A percentile compares a stretch with the other conserved stretches of the same genome.
Conservation (phyloP, 2,113 vertebrate genomes). For the Phylloscopus whistleri region DNA sequence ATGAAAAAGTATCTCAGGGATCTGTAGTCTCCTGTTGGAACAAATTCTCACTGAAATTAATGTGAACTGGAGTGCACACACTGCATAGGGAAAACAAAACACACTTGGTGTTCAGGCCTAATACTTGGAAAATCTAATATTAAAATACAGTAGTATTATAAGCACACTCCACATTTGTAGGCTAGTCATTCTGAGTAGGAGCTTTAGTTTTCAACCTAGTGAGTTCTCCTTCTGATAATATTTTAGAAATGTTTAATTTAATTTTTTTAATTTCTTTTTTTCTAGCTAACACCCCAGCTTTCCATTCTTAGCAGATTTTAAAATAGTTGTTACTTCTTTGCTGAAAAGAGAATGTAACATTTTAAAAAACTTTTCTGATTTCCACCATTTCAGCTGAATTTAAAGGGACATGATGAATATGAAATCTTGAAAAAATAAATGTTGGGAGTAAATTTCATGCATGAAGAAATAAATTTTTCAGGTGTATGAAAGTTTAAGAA, state of each 20-base stretch:
- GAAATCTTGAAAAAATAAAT: not conserved
- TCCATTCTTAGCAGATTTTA: not conserved
- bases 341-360: not conserved
- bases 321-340: not conserved
- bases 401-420: not conserved
- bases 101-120: not conserved
- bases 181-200: not conserved
- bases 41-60: constrained; percentile 32
- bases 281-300: not conserved
- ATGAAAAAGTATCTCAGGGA: constrained; percentile 14
- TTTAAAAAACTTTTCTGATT: not conserved
- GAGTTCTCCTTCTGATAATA: not conserved
- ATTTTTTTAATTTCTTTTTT: not conserved
- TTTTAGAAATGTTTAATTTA: not conserved
- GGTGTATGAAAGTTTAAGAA: not conserved
- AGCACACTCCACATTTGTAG: not conserved
- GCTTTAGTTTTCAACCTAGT: not conserved
- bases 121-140: not conserved
- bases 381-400: not conserved
- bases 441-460: not conserved
- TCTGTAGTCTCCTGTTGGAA: constrained; percentile 13
- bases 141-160: constrained; percentile 15
- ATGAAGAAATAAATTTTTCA: not conserved
- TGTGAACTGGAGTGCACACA: not conserved
- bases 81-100: constrained; percentile 14